Evolutionary conservation across 2,113 vertebrate species (phyloP).

Genomic region (Sisor rabdophorus): DNA sequence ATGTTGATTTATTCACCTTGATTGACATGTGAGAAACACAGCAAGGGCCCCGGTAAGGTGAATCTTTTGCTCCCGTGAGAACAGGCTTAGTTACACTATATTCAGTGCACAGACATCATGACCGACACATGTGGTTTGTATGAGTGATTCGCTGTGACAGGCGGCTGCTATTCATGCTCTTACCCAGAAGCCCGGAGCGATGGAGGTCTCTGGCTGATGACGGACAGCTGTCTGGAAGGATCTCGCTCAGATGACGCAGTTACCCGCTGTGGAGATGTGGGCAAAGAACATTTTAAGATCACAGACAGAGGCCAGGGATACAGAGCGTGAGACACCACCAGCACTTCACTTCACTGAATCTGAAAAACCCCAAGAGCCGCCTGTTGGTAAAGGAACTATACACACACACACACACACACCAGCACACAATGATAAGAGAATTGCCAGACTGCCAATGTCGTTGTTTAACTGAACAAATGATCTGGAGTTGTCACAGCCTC

Average conservation of each 20-base stretch:
- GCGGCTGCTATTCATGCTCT: conserved; percentile 36
- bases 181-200: conserved; percentile 20
- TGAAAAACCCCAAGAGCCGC: conserved; percentile 22
- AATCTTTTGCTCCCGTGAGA: conserved; percentile 2
- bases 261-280: conserved; percentile 24
- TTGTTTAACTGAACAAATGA: conserved; percentile 32
- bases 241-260: conserved; percentile 29
- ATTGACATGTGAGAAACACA: conserved; percentile 33
- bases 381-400: background rate
- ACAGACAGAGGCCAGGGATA: conserved; percentile 28
- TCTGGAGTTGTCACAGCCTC: conserved; percentile 31
- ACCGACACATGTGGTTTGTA: conserved; percentile 7
- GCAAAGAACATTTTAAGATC: conserved; percentile 39
- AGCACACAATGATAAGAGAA: conserved; percentile 24
- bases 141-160: conserved; percentile 42
- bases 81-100: conserved; percentile 3
- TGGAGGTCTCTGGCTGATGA: conserved; percentile 21
- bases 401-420: background rate
- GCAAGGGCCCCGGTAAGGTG: background rate
- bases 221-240: conserved; percentile 42
- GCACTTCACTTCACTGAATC: conserved; percentile 28
- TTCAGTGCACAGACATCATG: conserved; percentile 14
- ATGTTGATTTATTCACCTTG: conserved; percentile 39
- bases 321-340: conserved; percentile 26
- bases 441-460: conserved; percentile 24